phyloP scores from a whole-genome alignment of 2,797 vertebrate genomes.

The Macropodus opercularis region DNA sequence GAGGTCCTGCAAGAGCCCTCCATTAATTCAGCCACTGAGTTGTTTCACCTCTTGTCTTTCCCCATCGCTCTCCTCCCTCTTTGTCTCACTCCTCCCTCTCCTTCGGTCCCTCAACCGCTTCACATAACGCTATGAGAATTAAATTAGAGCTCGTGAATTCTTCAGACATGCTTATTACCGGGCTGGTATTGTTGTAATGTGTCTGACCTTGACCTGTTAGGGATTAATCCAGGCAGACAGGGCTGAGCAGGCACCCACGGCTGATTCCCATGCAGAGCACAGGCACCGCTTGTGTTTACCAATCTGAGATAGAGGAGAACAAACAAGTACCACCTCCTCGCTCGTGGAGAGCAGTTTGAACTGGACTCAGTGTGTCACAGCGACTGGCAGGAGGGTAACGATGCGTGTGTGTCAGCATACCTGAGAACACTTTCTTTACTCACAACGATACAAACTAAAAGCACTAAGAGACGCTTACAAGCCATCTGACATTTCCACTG shows the following conservation, averaged over 20 bases:
- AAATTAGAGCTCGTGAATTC: conserved; percentile 75
- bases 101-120: conserved; percentile 50
- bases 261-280: conserved; percentile 76
- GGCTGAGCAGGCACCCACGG: conserved; percentile 46
- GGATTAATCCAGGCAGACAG: conserved; percentile 76
- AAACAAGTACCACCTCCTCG: conserved; percentile 63
- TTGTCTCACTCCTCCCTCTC: conserved; percentile 14
- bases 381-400: not conserved
- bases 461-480: not conserved
- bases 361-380: conserved; percentile 48
- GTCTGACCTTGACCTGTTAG: conserved; percentile 80
- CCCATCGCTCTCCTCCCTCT: conserved; percentile 10
- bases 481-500: not conserved
- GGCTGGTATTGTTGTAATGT: conserved; percentile 75
- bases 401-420: not conserved
- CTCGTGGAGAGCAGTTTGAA: conserved; percentile 48
- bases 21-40: conserved; percentile 53
- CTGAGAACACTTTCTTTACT: conserved; percentile 1
- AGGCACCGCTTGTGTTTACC: conserved; percentile 70
- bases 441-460: conserved; percentile 14
- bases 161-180: conserved; percentile 77
- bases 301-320: conserved; percentile 70
- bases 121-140: conserved; percentile 67
- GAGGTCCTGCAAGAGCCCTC: conserved; percentile 39
- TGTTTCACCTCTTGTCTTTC: conserved; percentile 55